phyloP scores from a whole-genome alignment of 2,797 vertebrate species.

The Amniataba percoides region DNA sequence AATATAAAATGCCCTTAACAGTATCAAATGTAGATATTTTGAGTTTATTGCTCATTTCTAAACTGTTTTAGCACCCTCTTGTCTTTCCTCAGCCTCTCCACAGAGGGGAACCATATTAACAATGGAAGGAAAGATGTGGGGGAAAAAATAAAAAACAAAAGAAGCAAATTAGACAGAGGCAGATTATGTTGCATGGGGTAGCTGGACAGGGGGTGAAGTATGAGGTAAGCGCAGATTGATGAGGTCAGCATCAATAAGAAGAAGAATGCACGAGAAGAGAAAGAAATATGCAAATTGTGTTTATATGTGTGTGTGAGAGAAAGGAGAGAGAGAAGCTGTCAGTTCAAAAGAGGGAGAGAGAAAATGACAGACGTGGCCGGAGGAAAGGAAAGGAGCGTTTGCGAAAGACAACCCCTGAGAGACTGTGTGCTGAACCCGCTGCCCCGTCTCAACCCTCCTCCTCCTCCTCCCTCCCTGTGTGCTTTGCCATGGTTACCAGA shows the following conservation, averaged over 20 bases:
- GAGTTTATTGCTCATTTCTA: conserved; percentile 18
- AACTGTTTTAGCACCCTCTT: conserved; percentile 10
- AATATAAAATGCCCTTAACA: not conserved
- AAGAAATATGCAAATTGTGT: conserved; percentile 71
- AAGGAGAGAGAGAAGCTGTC: conserved; percentile 43
- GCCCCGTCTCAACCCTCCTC: conserved; percentile 72
- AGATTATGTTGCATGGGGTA: conserved; percentile 55
- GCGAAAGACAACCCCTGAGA: conserved; percentile 78
- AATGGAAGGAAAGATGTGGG: conserved; percentile 20
- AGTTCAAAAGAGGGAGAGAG: conserved; percentile 56
- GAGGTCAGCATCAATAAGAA: conserved; percentile 64
- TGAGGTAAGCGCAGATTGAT: conserved; percentile 59
- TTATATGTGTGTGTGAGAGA: conserved; percentile 33
- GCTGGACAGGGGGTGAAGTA: conserved; percentile 50
- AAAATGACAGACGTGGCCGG: conserved; percentile 76
- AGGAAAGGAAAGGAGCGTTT: conserved; percentile 73
- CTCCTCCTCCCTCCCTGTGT: conserved; percentile 67
- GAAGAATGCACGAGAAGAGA: conserved; percentile 54
- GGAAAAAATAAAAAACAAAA: not conserved
- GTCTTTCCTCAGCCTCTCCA: conserved; percentile 30
- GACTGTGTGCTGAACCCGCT: conserved; percentile 78
- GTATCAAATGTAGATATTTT: not conserved
- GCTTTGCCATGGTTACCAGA: conserved; percentile 87
- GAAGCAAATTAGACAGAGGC: conserved; percentile 43
- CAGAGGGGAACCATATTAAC: conserved; percentile 43